Percentiles rank a stretch among this genome's conserved stretches.
Conservation (phyloP, 2,888 invertebrate species). For the Morpho deidamia region DNA sequence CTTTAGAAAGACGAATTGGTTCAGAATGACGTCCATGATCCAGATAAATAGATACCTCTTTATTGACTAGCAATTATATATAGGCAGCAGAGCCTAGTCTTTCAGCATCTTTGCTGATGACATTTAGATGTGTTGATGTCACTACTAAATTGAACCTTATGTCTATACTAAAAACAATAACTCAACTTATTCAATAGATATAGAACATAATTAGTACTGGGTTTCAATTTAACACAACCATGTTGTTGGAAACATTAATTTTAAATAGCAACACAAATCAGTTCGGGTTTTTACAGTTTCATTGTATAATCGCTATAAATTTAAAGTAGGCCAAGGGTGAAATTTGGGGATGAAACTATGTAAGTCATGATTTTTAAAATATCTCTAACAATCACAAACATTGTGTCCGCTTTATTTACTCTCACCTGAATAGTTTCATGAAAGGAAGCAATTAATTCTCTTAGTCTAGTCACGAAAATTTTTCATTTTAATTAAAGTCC, state of each 20-base stretch:
- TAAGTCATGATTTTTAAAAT: conserved; percentile 8
- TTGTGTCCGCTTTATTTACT: conserved; percentile 44
- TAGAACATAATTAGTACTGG: neutral
- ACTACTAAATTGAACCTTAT: no score
- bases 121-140: no score
- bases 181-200: no score
- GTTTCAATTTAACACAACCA: conserved; percentile 1
- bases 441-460: conserved; percentile 68
- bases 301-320: conserved; percentile 6
- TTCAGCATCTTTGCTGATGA: no score
- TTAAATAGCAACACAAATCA: conserved; percentile 1
- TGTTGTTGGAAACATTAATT: neutral
- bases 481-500: conserved; percentile 76
- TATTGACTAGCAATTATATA: no score
- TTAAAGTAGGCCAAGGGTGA: conserved; percentile 1
- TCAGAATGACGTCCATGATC: no score
- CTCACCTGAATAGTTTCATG: conserved; percentile 71
- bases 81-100: no score
- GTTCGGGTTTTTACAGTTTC: conserved; percentile 1
- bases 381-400: conserved; percentile 9
- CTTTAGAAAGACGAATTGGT: no score
- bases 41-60: no score
- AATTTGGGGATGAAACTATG: conserved; percentile 3
- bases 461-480: conserved; percentile 73
- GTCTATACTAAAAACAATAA: no score